Evolutionary conservation across 1,140 invertebrate genomes (phyloP).

Genomic region (Mizuhopecten yessoensis): DNA sequence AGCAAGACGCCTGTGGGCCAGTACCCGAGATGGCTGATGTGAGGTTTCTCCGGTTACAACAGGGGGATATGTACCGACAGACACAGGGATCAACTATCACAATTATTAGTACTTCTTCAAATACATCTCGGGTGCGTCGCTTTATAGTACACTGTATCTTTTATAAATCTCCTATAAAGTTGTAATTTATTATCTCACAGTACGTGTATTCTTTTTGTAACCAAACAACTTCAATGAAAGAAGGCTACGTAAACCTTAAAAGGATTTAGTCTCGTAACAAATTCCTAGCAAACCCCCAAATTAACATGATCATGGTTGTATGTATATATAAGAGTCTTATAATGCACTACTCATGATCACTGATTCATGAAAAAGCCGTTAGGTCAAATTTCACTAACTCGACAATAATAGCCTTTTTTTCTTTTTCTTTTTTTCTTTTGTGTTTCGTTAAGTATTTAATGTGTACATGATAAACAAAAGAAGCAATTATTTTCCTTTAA

Average conservation of each 20-base stretch:
- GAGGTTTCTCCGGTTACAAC: neutral
- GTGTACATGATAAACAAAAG: no score
- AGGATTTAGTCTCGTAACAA: neutral
- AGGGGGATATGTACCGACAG: neutral
- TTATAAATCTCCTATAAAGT: neutral
- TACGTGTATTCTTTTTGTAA: neutral
- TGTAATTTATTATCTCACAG: neutral
- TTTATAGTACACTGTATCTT: neutral
- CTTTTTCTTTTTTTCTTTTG: no score
- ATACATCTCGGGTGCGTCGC: neutral
- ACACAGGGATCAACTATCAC: neutral
- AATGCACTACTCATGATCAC: neutral
- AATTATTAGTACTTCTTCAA: neutral
- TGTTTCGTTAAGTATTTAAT: no score
- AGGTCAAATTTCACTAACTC: neutral
- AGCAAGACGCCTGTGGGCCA: neutral
- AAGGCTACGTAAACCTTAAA: neutral
- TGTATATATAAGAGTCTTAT: neutral
- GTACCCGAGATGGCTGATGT: neutral
- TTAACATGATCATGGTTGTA: neutral
- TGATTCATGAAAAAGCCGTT: neutral
- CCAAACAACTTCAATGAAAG: neutral
- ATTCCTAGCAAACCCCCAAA: neutral
- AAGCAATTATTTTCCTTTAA: no score
- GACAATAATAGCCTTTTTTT: no score